phyloP scores from a whole-genome alignment of 2,113 vertebrate species.

The Picathartes gymnocephalus region DNA sequence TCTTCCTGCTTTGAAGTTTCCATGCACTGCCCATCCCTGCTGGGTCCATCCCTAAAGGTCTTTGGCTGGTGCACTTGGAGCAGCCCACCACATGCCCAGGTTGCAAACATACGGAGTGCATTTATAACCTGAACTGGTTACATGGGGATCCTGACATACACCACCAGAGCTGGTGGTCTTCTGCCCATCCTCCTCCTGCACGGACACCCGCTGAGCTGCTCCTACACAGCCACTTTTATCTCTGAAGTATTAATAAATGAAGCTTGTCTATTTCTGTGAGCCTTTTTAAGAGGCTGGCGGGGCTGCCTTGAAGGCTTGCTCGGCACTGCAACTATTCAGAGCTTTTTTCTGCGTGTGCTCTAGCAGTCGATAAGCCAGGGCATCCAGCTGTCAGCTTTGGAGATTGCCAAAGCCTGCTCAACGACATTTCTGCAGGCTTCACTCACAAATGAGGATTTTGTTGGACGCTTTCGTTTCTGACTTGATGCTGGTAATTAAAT shows the following conservation, averaged over 20 bases:
- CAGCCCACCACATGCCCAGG: neutral
- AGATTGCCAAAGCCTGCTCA: conserved; percentile 41
- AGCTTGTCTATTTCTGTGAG: conserved; percentile 28
- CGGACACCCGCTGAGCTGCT: neutral
- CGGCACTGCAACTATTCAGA: conserved; percentile 5
- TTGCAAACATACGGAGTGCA: neutral
- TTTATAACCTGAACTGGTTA: neutral
- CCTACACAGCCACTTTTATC: neutral
- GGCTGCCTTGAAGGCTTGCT: conserved; percentile 16
- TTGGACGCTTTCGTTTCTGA: conserved; percentile 13
- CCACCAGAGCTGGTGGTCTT: neutral
- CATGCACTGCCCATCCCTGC: rapidly evolving
- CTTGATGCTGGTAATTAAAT: conserved; percentile 51
- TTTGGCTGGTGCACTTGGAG: neutral
- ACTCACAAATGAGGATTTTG: conserved; percentile 35
- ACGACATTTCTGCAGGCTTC: conserved; percentile 1
- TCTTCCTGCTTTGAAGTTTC: neutral
- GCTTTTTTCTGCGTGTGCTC: neutral
- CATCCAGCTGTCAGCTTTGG: conserved; percentile 52
- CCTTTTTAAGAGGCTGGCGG: neutral
- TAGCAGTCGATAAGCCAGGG: conserved; percentile 44
- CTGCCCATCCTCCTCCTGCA: neutral
- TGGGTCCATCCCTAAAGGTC: neutral
- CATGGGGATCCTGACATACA: neutral
- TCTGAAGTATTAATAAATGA: conserved; percentile 39